Conservation (phyloP, 2,888 invertebrate species). For the Acronicta psi region DNA sequence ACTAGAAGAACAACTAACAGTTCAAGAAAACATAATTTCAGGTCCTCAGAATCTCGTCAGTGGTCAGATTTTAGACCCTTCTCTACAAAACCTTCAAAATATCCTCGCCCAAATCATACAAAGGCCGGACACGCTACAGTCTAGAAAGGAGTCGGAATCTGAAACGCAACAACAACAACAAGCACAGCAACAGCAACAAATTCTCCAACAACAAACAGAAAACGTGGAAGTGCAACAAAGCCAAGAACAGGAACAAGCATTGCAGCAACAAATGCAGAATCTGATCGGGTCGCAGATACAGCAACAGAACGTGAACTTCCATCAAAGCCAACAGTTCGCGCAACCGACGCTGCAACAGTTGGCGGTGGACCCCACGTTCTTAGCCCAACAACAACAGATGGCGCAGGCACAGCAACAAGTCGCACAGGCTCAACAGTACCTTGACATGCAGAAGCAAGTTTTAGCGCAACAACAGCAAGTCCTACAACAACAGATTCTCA, state of each 20-base stretch:
- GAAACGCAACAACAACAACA: constrained; percentile 71
- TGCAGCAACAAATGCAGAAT: constrained; percentile 78
- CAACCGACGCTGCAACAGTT: constrained; percentile 70
- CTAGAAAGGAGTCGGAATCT: constrained; percentile 81
- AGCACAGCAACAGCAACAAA: constrained; percentile 60
- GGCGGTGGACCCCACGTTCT: constrained; percentile 75
- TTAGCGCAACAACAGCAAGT: constrained; percentile 84
- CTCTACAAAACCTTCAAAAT: constrained; percentile 85
- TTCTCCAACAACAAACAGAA: constrained; percentile 66
- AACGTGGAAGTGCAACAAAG: constrained; percentile 65
- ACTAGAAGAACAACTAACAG: constrained; percentile 77
- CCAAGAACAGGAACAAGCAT: constrained; percentile 49
- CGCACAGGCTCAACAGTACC: constrained; percentile 82
- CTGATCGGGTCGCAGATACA: constrained; percentile 74
- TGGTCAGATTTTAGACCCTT: constrained; percentile 84
- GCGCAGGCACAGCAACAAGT: constrained; percentile 85
- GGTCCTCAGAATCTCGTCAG: constrained; percentile 79
- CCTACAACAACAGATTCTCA: constrained; percentile 84
- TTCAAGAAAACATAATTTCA: constrained; percentile 75
- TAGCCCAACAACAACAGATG: constrained; percentile 83
- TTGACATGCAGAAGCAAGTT: constrained; percentile 85
- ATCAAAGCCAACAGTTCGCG: constrained; percentile 75
- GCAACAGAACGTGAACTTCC: constrained; percentile 72
- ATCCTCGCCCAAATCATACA: constrained; percentile 84
- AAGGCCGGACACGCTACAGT: constrained; percentile 79